Conservation (phyloP, 1,140 invertebrate genomes). For the Caerostris darwini region DNA sequence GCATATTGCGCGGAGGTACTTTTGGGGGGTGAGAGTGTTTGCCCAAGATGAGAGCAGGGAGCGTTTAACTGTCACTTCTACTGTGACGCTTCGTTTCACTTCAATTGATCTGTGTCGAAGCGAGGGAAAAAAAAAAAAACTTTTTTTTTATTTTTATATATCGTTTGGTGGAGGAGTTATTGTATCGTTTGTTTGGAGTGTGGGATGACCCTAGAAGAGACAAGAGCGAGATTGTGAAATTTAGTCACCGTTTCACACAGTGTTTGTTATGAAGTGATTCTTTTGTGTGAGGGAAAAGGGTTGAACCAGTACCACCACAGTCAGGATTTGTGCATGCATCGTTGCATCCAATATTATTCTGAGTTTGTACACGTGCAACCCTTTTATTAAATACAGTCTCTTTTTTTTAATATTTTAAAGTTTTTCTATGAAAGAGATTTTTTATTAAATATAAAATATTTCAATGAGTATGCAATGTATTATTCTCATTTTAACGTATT, state of each 20-base stretch:
- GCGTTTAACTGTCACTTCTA: constrained; percentile 70
- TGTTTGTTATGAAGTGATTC: constrained; percentile 12
- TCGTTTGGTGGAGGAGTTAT: constrained; percentile 18
- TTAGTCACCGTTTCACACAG: constrained; percentile 19
- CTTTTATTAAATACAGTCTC: not conserved
- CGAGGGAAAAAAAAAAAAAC: constrained; percentile 46
- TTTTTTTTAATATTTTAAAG: too few species aligned
- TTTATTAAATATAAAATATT: too few species aligned
- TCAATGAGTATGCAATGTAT: too few species aligned
- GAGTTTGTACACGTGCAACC: not conserved
- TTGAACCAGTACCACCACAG: not conserved
- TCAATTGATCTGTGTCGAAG: constrained; percentile 61
- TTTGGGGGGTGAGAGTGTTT: constrained; percentile 46
- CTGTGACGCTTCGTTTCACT: constrained; percentile 61
- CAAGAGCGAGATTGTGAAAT: constrained; percentile 5
- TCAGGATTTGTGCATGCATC: not conserved
- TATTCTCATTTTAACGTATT: too few species aligned
- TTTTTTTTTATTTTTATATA: not conserved
- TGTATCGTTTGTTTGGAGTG: constrained; percentile 25
- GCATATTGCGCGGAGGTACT: constrained; percentile 57
- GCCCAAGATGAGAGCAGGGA: constrained; percentile 57
- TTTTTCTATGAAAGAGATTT: too few species aligned
- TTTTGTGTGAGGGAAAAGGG: not conserved
- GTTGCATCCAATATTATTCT: not conserved
- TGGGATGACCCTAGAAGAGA: constrained; percentile 37